phyloP scores from a whole-genome alignment of 2,888 invertebrate genomes.

The Lithosia quadra region DNA sequence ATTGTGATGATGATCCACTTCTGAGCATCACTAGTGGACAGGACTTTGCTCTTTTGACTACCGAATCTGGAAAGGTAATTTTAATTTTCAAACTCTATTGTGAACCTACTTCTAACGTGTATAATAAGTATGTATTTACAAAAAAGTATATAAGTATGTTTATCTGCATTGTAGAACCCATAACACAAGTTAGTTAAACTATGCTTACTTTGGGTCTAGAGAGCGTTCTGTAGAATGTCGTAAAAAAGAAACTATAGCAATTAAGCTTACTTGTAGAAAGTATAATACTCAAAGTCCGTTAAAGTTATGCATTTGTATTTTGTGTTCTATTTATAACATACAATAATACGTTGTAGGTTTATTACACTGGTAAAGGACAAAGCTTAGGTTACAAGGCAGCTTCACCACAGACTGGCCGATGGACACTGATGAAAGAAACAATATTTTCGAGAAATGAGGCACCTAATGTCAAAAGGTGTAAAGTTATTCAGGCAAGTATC shows the following conservation, averaged over 20 bases:
- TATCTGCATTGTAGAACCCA: no score
- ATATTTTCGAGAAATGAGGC: constrained; percentile 73
- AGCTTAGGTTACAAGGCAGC: constrained; percentile 93
- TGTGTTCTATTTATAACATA: neutral
- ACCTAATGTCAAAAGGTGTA: constrained; percentile 72
- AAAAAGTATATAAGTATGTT: no score
- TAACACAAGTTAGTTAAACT: no score
- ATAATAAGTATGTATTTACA: no score
- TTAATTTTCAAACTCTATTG: neutral
- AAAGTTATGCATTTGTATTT: no score
- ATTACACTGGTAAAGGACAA: constrained; percentile 95
- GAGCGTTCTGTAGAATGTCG: no score
- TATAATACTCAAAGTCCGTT: no score
- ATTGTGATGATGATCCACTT: constrained; percentile 92
- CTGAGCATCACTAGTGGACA: constrained; percentile 93
- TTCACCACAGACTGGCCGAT: constrained; percentile 86
- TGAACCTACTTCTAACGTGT: no score
- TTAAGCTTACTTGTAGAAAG: no score
- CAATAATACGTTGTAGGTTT: constrained; percentile 82
- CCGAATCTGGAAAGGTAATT: constrained; percentile 93
- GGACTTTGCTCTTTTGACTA: constrained; percentile 95
- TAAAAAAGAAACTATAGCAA: no score
- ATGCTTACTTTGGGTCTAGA: no score
- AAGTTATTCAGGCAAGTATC: constrained; percentile 71
- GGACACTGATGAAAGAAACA: constrained; percentile 88